Percentiles rank a stretch among this genome's conserved stretches.
phyloP scores from a whole-genome alignment of 2,888 invertebrate species.

The Drosophila melanosoma region DNA sequence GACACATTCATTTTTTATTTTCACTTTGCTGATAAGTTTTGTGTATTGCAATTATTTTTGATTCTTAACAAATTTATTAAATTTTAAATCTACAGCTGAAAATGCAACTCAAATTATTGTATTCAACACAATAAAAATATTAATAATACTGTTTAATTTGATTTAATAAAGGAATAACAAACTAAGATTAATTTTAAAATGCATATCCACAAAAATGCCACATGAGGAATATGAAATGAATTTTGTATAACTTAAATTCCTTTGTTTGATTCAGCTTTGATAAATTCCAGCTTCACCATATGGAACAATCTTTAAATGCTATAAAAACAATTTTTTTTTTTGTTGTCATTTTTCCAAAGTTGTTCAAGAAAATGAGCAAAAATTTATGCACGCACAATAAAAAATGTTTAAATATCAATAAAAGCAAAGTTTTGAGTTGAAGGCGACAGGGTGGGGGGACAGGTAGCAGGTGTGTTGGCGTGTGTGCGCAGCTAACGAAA shows the following conservation, averaged over 20 bases:
- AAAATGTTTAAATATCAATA: conserved; percentile 77
- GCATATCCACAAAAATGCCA: neutral
- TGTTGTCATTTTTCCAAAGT: conserved; percentile 3
- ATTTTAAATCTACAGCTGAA: neutral
- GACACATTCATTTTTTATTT: neutral
- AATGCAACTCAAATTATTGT: neutral
- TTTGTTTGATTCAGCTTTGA: conserved; percentile 15
- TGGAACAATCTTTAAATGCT: conserved; percentile 22
- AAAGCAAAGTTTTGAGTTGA: conserved; percentile 49
- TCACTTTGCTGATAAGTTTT: neutral
- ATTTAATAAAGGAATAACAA: neutral
- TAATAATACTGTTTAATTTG: neutral
- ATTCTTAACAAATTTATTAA: neutral
- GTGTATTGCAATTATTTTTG: neutral
- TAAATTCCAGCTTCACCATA: conserved; percentile 18
- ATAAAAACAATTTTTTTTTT: conserved; percentile 1
- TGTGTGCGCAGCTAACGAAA: conserved; percentile 72
- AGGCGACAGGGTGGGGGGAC: neutral
- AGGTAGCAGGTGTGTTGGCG: conserved; percentile 8
- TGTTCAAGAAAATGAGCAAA: conserved; percentile 58
- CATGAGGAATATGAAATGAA: neutral
- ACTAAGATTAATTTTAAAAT: neutral
- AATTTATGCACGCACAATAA: conserved; percentile 69
- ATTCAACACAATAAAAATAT: neutral
- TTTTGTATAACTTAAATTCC: neutral